Base-by-base conservation (phyloP, 1,140 invertebrate species). In the Penaeus japonicus region DNA sequence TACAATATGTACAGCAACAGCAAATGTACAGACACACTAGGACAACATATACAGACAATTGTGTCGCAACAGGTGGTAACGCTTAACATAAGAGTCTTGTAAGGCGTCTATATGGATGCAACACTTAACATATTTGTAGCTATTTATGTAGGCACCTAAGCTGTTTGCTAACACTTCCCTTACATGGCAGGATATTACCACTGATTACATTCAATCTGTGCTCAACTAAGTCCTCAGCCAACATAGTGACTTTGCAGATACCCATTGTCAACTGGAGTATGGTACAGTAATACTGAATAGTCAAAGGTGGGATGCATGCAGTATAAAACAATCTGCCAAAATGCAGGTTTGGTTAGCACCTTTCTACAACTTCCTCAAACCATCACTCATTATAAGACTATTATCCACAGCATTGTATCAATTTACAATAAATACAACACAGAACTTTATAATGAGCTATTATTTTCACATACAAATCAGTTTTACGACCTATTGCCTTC, bases 251-350 rank as follows among this genome's bases (percentile, higher is more conserved):
- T 78, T 39, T 87, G 78, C 85, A 87, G 85, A 82, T 82, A 87
- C 85, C 85, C 85, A 87, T 87, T 87, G 85, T 87, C 85, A 82
- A 75, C 82, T 81, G 54, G 82, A 87, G 85, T 70, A 82, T 62
- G 79, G 47, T 70, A 85, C 47, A 81, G 59, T 87, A 88, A 88
- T 88, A 88, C 87, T 88, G 87, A 88, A 88, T 88, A 88, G 62
- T 88, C 77, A 77, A 77, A 88, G 87, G 87, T 88, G 87, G 87
- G 87, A 83, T 84, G 54, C 87, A 83, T 88, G 87, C 87, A 88
- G 87, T 84, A 88, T 59, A 88, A 88, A 88, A 87, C 32, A 47
- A 85, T 77, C 80, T 88, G 87, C 87, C 80, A 83, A 88, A 88
- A 88, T 77, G 87, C 87, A 84, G 80, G 32, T 59, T 35, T 57